A percentile compares a stretch with the other conserved stretches of the same genome.
phyloP scores from a whole-genome alignment of 2,113 vertebrate species.

The Brevimyrus niger region DNA sequence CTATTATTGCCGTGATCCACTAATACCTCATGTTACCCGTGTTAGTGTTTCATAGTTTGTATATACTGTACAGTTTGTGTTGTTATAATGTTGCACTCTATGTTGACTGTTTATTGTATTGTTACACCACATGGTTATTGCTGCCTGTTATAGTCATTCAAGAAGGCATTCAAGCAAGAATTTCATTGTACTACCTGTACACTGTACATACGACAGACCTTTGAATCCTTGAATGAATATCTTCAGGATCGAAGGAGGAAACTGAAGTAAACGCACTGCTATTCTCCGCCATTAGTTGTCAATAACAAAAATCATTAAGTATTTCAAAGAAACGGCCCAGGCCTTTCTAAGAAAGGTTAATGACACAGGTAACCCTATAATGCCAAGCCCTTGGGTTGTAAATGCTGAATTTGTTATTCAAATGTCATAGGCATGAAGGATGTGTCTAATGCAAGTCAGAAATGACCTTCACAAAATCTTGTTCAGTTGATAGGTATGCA shows the following conservation, averaged over 20 bases:
- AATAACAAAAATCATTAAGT: neutral
- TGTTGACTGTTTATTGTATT: neutral
- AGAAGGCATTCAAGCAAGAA: neutral
- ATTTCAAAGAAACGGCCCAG: neutral
- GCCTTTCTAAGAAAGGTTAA: conserved; percentile 26
- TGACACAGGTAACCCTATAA: neutral
- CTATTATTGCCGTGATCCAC: neutral
- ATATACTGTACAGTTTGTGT: neutral
- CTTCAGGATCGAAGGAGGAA: neutral
- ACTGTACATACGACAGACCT: neutral
- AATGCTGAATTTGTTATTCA: neutral
- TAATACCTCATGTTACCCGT: neutral
- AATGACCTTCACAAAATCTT: neutral
- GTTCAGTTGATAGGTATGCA: neutral
- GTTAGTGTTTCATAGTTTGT: neutral
- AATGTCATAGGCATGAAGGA: neutral
- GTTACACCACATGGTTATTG: neutral
- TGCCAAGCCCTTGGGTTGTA: neutral
- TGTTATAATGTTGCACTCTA: neutral
- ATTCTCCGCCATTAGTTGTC: neutral
- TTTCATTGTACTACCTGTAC: neutral
- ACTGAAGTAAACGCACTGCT: neutral
- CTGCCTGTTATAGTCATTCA: neutral
- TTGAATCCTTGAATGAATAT: neutral
- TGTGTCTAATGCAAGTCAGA: neutral